A percentile compares a stretch with the other conserved stretches of the same genome.
Evolutionary conservation across 2,888 invertebrate species (phyloP).

Genomic region (Thysanoteuthis rhombus): DNA sequence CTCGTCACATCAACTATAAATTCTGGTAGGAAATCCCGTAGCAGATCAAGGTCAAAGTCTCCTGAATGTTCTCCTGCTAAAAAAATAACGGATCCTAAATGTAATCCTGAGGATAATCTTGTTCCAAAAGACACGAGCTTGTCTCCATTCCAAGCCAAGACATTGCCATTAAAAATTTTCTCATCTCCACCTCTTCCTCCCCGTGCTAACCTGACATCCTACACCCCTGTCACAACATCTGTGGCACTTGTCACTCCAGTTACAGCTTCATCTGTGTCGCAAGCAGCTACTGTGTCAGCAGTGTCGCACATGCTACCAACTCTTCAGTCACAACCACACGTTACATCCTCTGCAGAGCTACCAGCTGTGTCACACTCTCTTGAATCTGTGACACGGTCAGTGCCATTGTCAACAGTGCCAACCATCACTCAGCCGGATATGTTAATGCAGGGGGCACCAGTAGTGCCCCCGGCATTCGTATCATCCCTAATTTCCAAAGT

Average conservation of each 20-base stretch:
- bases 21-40: neutral
- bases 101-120: slow-evolving; percentile 1
- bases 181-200: neutral
- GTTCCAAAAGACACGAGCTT: neutral
- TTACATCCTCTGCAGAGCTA: neutral
- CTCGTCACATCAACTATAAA: neutral
- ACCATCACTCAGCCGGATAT: neutral
- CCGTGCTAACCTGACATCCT: neutral
- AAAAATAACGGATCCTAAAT: neutral
- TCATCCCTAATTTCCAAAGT: neutral
- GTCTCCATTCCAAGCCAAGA: neutral
- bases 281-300: neutral
- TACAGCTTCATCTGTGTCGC: neutral
- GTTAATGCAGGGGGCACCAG: neutral
- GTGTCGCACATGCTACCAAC: neutral
- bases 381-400: neutral
- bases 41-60: neutral
- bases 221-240: neutral
- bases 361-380: neutral
- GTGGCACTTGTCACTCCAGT: neutral
- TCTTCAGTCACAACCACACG: neutral
- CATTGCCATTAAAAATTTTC: neutral
- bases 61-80: neutral
- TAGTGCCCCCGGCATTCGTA: neutral
- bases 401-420: neutral